Base-by-base conservation (phyloP, 2,888 invertebrate species). In the Athripsodes cinereus region DNA sequence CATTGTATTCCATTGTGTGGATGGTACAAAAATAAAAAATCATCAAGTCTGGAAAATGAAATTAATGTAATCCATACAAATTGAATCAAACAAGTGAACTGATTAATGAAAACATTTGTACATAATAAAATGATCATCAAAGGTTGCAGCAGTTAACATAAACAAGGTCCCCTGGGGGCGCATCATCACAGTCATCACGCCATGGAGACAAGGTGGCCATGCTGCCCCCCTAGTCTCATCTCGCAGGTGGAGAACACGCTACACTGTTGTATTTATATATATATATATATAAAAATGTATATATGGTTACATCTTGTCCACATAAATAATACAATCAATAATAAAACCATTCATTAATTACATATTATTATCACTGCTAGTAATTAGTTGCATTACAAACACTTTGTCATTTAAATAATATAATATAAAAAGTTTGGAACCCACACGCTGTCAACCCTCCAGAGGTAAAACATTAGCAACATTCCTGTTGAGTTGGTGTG, bases 371-470 rank as follows among this genome's bases (percentile, higher is more conserved):
- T 40, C 40, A 40, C 40, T 40, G 40, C 40, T 40, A 40, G 40
- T 40, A 40, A 40, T 40, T 40, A 13, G 40, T 40, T 55, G 58
- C 58, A 57, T 60, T 60, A 52, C 47, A 62, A 60, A 63, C 63
- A 58, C 59, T 59, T 76, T 78, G 78, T 78, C 78, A 78, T 78
- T 77, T 76, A 77, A 77, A 77, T 72, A 75, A 69, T 76, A 64
- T 26, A 40, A 40, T 61, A 61, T 61, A 58, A 63, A 61, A 61
- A 66, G 62, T 58, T 61, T 62, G 63, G 62, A 62, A 61, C 62
- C 60, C 64, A 22, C 48, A 53, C 62, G 53, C 40, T 40, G 40
- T 40, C 65, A 57, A 59, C 61, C 62, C 58, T 58, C 53, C 59
- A 50, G 40, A 34, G 16, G 56, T 40, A 40, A 44, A 53, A 58